A percentile compares a stretch with the other conserved stretches of the same genome.
phyloP scores from a whole-genome alignment of 2,888 invertebrate species.

The Norana najaformis region DNA sequence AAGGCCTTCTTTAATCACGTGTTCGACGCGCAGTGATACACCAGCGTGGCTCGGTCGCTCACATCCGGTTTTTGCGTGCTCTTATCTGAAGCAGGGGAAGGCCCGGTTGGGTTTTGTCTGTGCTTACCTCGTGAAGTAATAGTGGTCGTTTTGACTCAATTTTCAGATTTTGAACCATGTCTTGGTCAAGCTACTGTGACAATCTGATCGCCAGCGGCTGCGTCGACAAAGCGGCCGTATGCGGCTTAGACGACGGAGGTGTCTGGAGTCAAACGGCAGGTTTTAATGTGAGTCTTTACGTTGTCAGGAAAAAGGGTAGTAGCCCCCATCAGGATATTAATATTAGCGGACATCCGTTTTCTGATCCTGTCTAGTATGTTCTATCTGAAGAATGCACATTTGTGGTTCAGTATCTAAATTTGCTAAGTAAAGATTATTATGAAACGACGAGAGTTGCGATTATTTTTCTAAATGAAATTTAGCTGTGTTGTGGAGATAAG shows the following conservation, averaged over 20 bases:
- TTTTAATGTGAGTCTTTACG: constrained; percentile 26
- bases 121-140: neutral
- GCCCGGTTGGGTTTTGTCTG: neutral
- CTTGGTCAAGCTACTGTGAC: constrained; percentile 35
- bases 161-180: constrained; percentile 24
- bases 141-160: neutral
- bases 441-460: neutral
- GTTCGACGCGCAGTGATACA: neutral
- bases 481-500: neutral
- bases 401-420: neutral
- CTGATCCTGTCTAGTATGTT: neutral
- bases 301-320: neutral
- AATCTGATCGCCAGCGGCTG: constrained; percentile 30
- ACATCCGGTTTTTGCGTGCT: neutral
- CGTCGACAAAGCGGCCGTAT: constrained; percentile 37
- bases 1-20: neutral
- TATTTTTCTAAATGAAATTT: neutral
- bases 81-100: neutral
- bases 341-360: constrained; percentile 3
- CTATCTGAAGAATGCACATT: neutral
- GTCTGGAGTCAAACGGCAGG: constrained; percentile 36
- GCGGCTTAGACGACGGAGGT: constrained; percentile 30
- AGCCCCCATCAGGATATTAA: constrained; percentile 5
- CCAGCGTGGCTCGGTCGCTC: neutral
- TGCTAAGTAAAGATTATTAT: neutral